These are phyloP conservation scores for Papilio xuthus DNA, from an alignment of 1,140 invertebrate genomes.

Conservation along the genomic window DNA sequence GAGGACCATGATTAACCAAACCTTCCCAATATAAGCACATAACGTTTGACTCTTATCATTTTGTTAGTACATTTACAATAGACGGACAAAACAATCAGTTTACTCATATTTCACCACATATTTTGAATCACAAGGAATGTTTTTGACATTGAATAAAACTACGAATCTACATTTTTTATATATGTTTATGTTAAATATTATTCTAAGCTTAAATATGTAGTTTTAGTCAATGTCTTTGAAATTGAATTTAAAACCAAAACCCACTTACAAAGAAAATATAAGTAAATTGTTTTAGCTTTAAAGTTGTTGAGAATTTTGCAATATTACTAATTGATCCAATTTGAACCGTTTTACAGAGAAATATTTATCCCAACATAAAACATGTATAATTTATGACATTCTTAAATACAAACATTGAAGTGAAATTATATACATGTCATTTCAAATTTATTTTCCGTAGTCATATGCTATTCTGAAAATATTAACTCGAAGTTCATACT, in stretches of 20 bases:
- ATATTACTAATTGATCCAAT: not conserved
- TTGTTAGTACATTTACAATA: slow-evolving; percentile 50
- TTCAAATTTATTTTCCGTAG: not conserved
- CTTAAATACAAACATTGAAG: not conserved
- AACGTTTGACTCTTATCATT: slow-evolving; percentile 29
- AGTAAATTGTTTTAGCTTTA: not conserved
- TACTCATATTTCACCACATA: not conserved
- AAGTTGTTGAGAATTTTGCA: not conserved
- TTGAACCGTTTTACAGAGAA: not conserved
- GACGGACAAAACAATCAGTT: not conserved
- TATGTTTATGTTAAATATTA: not conserved
- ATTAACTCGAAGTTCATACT: not conserved
- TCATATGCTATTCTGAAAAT: not conserved
- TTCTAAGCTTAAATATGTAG: not conserved
- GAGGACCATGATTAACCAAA: slow-evolving; percentile 58
- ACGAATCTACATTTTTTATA: not conserved
- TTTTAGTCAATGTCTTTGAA: slow-evolving; percentile 19
- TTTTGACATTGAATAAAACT: slow-evolving; percentile 27
- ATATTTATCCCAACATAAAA: slow-evolving; percentile 5
- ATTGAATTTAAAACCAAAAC: slow-evolving; percentile 15
- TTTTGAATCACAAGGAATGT: not conserved
- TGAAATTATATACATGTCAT: not conserved
- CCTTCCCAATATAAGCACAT: slow-evolving; percentile 55
- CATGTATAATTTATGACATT: not conserved
- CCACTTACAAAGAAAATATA: slow-evolving; percentile 9